phyloP scores from a whole-genome alignment of 2,797 vertebrate genomes.

The Oreortyx pictus region DNA sequence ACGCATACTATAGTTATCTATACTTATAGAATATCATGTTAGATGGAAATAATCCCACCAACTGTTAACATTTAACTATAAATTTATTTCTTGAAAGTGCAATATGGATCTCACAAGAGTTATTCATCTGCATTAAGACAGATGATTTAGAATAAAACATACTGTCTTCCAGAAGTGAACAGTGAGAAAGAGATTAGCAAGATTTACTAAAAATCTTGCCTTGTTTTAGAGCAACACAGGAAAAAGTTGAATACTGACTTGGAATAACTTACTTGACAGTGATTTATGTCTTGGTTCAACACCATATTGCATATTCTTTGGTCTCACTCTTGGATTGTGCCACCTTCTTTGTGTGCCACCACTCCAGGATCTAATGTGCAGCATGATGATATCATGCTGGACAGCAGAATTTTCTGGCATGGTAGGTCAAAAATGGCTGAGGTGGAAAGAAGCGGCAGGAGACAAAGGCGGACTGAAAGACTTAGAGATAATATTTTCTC shows the following conservation, averaged over 20 bases:
- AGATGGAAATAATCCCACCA: background rate
- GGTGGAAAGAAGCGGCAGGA: background rate
- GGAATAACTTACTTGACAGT: background rate
- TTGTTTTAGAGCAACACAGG: background rate
- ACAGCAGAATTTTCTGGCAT: background rate
- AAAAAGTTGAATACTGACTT: background rate
- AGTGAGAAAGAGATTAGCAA: background rate
- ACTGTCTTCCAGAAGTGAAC: background rate
- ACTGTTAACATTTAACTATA: background rate
- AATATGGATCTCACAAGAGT: background rate
- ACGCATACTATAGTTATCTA: background rate
- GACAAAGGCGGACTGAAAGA: background rate
- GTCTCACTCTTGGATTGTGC: background rate
- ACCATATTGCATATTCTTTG: background rate
- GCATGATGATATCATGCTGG: background rate
- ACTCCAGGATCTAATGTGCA: background rate
- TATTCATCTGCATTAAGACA: background rate
- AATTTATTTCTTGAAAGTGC: background rate
- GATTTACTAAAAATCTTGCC: background rate
- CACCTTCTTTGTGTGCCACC: background rate
- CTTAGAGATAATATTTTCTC: background rate
- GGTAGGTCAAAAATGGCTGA: background rate
- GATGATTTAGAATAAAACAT: background rate
- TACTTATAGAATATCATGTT: background rate
- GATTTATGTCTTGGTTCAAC: background rate